phyloP scores from a whole-genome alignment of 2,888 invertebrate species.

The Drosophila mayaguana region DNA sequence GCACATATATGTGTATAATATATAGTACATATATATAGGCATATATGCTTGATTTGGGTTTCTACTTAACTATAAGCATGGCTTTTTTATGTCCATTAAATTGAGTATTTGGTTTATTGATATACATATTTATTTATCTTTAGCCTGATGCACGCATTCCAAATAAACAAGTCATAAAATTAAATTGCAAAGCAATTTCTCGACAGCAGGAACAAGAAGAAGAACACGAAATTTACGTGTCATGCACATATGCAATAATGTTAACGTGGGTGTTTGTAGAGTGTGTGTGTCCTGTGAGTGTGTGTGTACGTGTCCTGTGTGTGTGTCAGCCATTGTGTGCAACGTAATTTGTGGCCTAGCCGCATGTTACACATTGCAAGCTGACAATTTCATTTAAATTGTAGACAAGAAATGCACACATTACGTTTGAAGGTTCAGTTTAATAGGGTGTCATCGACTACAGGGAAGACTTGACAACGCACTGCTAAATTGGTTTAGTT shows the following conservation, averaged over 20 bases:
- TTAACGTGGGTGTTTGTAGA: conserved; percentile 15
- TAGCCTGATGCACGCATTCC: conserved; percentile 31
- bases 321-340: conserved; percentile 65
- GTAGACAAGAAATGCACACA: conserved; percentile 64
- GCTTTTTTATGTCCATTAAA: conserved; percentile 18
- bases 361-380: conserved; percentile 80
- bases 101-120: conserved; percentile 26
- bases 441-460: background rate
- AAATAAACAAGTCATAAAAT: conserved; percentile 70
- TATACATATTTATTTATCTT: conserved; percentile 32
- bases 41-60: background rate
- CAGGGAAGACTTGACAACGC: background rate
- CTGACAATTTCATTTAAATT: conserved; percentile 82
- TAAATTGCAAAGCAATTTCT: conserved; percentile 61
- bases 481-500: background rate
- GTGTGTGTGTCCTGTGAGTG: conserved; percentile 25
- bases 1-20: background rate
- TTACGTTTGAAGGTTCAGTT: conserved; percentile 7
- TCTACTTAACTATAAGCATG: conserved; percentile 1
- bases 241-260: conserved; percentile 52
- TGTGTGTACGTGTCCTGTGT: conserved; percentile 31
- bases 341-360: conserved; percentile 76
- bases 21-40: background rate
- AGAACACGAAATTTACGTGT: conserved; percentile 48
- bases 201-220: conserved; percentile 34